Evolutionary conservation across 2,113 vertebrate species (phyloP).

Genomic region (Cottus gobio): DNA sequence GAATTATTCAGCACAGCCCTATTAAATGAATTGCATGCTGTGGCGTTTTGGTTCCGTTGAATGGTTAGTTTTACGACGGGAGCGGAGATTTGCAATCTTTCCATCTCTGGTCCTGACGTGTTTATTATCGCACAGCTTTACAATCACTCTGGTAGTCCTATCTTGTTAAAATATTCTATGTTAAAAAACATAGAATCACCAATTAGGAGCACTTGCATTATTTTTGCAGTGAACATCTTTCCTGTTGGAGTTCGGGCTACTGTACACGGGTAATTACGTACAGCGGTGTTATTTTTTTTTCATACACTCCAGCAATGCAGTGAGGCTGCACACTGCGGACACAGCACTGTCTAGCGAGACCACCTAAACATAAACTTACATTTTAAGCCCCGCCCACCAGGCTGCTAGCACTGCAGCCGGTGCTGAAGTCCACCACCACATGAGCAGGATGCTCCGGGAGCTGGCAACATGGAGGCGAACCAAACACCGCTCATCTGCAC

Average conservation of each 20-base stretch:
- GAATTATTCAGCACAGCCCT: neutral
- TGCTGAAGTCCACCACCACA: too few species aligned
- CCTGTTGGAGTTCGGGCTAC: neutral
- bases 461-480: too few species aligned
- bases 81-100: neutral
- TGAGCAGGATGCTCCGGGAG: too few species aligned
- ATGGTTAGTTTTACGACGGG: neutral
- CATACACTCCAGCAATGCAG: neutral
- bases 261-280: neutral
- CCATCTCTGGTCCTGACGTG: neutral
- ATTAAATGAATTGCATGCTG: neutral
- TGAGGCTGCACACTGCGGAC: neutral
- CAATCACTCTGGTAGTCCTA: neutral
- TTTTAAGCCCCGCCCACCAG: neutral
- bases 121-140: neutral
- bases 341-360: neutral
- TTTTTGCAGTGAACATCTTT: neutral
- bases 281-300: neutral
- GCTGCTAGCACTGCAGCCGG: too few species aligned
- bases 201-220: neutral
- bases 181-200: neutral
- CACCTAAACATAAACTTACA: neutral
- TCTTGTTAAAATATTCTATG: too few species aligned
- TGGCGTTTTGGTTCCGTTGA: neutral
- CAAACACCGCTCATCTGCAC: too few species aligned